These are phyloP conservation scores for Setophaga petechia DNA, from an alignment of 2,113 vertebrate genomes.

Conservation along the genomic window DNA sequence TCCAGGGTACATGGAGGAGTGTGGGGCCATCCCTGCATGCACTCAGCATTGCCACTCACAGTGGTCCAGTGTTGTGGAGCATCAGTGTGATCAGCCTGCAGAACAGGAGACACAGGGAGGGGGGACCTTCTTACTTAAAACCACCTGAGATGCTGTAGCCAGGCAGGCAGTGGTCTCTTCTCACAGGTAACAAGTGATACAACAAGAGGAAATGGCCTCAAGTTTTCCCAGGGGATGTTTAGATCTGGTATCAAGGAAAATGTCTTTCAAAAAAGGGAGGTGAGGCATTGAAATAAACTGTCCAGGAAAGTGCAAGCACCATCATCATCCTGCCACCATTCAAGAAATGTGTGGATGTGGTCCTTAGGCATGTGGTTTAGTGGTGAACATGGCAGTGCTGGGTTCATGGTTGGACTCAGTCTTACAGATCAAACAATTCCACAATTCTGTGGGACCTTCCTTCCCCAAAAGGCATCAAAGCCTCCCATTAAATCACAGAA, in stretches of 20 bases:
- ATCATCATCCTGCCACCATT: not conserved
- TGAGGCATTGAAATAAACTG: not conserved
- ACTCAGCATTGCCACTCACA: not conserved
- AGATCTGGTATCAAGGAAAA: not conserved
- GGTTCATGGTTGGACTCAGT: not conserved
- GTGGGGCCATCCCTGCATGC: too few relatives aligned
- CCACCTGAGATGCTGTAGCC: not conserved
- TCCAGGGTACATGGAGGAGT: not conserved
- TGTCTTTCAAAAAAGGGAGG: not conserved
- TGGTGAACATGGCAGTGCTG: not conserved
- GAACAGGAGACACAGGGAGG: not conserved
- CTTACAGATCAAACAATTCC: not conserved
- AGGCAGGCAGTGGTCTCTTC: fast-evolving
- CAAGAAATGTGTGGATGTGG: not conserved
- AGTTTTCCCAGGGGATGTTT: not conserved
- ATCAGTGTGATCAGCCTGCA: not conserved
- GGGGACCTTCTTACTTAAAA: not conserved
- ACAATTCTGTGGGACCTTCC: fast-evolving
- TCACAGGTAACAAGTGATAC: not conserved
- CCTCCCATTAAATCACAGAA: not conserved
- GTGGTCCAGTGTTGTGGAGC: fast-evolving
- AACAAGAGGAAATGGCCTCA: not conserved
- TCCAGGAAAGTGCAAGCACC: not conserved
- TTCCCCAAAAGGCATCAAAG: not conserved
- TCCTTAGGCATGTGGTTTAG: not conserved